These are phyloP conservation scores for Alentia gelatinosa DNA, from an alignment of 2,888 invertebrate species.

Conservation along the genomic window DNA sequence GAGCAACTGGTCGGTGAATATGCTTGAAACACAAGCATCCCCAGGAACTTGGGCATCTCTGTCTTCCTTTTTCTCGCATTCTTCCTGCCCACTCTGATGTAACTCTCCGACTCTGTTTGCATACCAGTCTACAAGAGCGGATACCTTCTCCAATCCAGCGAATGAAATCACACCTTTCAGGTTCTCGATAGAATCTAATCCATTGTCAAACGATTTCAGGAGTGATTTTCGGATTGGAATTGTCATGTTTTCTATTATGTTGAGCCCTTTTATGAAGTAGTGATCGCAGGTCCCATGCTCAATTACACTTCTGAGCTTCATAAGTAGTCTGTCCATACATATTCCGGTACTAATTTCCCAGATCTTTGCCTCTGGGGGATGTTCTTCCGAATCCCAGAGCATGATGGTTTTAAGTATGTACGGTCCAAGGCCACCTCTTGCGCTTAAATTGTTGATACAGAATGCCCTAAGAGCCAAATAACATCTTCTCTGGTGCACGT, in stretches of 20 bases:
- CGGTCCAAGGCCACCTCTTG: neutral
- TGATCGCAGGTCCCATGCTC: neutral
- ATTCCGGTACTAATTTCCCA: neutral
- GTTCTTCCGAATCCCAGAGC: slow-evolving; percentile 5
- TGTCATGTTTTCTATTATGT: neutral
- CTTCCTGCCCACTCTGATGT: neutral
- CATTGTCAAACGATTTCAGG: neutral
- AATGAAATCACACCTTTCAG: neutral
- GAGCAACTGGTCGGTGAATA: neutral
- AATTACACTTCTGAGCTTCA: neutral
- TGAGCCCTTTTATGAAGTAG: neutral
- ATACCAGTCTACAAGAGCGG: neutral
- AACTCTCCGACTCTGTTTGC: neutral
- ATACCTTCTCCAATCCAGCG: neutral
- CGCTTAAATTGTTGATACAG: neutral
- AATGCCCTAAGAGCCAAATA: neutral
- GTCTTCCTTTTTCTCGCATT: neutral
- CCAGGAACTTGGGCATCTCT: neutral
- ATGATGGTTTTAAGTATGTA: slow-evolving; percentile 16
- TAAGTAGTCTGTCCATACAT: neutral
- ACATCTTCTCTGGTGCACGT: neutral
- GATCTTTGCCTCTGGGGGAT: neutral
- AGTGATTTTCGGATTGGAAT: neutral
- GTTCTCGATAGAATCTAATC: neutral
- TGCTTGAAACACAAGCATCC: neutral